These are phyloP conservation scores for Hydrotaea diabolus DNA, from an alignment of 2,888 invertebrate species.

Conservation along the genomic window DNA sequence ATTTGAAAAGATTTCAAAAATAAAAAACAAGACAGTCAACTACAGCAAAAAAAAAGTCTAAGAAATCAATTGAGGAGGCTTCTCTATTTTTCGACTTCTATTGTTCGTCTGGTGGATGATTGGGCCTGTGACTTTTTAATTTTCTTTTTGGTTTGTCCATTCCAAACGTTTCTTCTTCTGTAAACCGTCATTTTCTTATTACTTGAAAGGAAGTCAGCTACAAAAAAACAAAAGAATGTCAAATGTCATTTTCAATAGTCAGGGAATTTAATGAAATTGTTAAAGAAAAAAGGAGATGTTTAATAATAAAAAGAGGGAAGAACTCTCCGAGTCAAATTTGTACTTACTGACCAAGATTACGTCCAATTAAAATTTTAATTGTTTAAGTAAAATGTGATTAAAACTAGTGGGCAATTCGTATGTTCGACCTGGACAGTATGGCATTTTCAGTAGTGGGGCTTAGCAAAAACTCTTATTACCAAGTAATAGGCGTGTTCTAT, in stretches of 20 bases:
- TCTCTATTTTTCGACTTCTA: background rate
- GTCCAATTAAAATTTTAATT: no score
- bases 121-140: background rate
- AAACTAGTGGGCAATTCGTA: no score
- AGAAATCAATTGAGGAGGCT: background rate
- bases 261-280: conserved; percentile 12
- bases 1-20: conserved; percentile 9
- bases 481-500: no score
- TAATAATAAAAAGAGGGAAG: no score
- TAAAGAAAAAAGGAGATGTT: no score
- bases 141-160: background rate
- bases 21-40: background rate
- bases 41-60: background rate
- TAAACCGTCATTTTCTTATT: background rate
- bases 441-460: no score
- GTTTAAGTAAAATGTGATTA: no score
- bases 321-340: no score
- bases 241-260: background rate
- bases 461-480: no score
- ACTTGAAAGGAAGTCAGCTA: no score
- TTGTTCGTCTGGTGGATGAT: background rate
- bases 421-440: no score
- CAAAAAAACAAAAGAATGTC: conserved; percentile 4
- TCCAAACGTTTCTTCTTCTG: background rate
- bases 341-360: no score